Evolutionary conservation across 2,113 vertebrate species (phyloP), one percentile per base, ranked within the genome.

Genomic region (Marmota monax): DNA sequence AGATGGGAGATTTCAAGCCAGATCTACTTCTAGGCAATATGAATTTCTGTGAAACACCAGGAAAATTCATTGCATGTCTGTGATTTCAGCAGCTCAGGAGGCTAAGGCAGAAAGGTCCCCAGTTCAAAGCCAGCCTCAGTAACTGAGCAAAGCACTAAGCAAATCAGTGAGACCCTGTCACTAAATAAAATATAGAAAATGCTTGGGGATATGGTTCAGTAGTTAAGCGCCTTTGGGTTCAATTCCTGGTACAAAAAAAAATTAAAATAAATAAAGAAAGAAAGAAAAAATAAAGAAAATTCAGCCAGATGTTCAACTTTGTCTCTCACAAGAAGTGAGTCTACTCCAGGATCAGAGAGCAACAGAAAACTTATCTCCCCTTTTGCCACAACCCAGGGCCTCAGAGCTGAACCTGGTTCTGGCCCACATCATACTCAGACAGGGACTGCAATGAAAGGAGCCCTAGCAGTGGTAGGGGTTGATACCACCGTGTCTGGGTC

Each of bases 1-100:
- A 63, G n/a, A 70, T 39, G 56, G 67, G 63, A 83, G 70, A 84
- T 82, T 95, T 73, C n/a, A 95, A 88, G 27, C 51, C 77, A 96
- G 29, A 53, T 85, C 67, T 56, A 56, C 63, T 39, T 90, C 25
- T 77, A 72, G 77, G 37, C 29, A 69, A 11, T 17, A 22, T 45
- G 23, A 88, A 69, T 32, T 77, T 85, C 42, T 58, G 34, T 58
- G 83, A 90, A 80, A 87, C 53, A 82, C 42, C n/a, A 83, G 85
- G 74, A 94, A 83, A 83, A 89, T 67, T 53, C 14, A 70, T 22
- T 20, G 5, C 56, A 23, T 58, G 56, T 20, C 20, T 58, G 56
- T 58, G 18, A 23, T 58, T 58, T 17, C 56, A 58, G 56, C 56
- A 23, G 56, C 20, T 58, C 20, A 23, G 20, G 7, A 58, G 56